Percentiles rank a stretch among this genome's conserved stretches.
phyloP scores from a whole-genome alignment of 2,797 vertebrate species.

The Phylloscopus collybita region DNA sequence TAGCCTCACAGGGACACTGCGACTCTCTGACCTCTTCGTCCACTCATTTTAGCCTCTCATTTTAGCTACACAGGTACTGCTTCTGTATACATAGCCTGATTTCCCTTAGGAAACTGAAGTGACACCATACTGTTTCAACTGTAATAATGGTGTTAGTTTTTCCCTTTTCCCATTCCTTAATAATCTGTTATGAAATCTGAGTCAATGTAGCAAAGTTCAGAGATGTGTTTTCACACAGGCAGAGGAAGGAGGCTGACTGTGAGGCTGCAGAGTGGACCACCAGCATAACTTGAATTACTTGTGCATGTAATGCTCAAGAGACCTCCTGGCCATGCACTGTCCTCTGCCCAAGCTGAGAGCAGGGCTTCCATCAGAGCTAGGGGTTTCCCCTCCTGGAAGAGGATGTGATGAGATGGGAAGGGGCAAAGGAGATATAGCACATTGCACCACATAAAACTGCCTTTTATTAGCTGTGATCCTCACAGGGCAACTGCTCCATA shows the following conservation, averaged over 20 bases:
- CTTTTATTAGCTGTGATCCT: not conserved
- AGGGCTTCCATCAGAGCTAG: not conserved
- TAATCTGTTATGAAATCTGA: not conserved
- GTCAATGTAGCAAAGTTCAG: not conserved
- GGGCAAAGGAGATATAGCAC: not conserved
- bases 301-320: not conserved
- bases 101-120: not conserved
- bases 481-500: not conserved
- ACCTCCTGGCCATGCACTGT: not conserved
- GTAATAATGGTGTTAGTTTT: not conserved
- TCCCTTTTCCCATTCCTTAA: not conserved
- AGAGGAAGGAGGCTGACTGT: fast-evolving
- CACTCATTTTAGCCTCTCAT: not conserved
- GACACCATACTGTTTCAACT: not conserved
- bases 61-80: not conserved
- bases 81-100: not conserved
- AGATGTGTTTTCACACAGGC: not conserved
- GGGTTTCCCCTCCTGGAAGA: not conserved
- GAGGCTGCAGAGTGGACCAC: fast-evolving
- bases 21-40: not conserved
- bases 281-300: not conserved
- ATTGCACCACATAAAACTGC: not conserved
- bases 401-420: not conserved
- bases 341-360: not conserved
- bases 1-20: too few species aligned